A percentile compares a stretch with the other conserved stretches of the same genome.
phyloP scores from a whole-genome alignment of 2,888 invertebrate species.

The Macaria notata region DNA sequence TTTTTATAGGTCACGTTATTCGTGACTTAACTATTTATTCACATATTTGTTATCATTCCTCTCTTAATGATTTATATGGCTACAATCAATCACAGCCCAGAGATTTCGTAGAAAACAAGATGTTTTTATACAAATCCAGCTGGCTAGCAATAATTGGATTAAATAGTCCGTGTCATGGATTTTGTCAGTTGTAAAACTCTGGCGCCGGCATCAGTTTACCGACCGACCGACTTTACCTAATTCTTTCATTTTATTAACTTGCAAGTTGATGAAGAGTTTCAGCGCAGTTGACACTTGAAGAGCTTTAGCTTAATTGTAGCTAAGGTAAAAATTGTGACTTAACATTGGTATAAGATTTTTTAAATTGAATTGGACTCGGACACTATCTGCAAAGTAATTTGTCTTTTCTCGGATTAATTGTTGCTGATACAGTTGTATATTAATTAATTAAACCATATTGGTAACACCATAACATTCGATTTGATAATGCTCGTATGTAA shows the following conservation, averaged over 20 bases:
- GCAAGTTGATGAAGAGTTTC: not conserved
- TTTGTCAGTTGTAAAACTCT: constrained; percentile 23
- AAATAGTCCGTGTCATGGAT: constrained; percentile 28
- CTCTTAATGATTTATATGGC: not conserved
- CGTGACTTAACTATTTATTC: no score
- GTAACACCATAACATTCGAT: no score
- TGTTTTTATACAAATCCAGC: constrained; percentile 21
- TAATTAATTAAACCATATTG: no score
- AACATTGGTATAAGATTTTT: not conserved
- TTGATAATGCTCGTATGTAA: no score
- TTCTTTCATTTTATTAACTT: not conserved
- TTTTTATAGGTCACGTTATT: no score
- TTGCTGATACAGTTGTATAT: no score
- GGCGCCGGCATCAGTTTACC: not conserved
- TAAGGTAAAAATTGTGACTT: no score
- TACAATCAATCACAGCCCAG: constrained; percentile 10
- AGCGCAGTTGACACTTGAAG: no score
- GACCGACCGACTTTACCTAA: not conserved
- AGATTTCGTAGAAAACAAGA: constrained; percentile 11
- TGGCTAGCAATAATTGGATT: constrained; percentile 27
- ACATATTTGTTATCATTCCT: no score
- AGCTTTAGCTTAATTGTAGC: no score
- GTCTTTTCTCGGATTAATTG: no score
- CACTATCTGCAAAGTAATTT: no score
- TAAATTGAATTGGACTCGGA: not conserved